Evolutionary conservation across 2,113 vertebrate species (phyloP).

Genomic region (Platycercus adscitus): DNA sequence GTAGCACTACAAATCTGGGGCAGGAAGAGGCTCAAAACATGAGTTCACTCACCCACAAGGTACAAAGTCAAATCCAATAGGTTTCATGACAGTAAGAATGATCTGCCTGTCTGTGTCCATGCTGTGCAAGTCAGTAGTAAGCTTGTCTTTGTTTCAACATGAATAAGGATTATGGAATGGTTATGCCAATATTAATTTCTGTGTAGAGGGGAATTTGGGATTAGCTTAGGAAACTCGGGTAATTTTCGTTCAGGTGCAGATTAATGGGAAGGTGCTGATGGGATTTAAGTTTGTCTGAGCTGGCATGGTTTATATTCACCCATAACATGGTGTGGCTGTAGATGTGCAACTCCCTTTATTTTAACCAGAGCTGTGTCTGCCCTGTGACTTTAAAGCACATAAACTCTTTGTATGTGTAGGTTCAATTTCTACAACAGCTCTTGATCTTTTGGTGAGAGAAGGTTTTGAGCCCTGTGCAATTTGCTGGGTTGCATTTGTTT

Average conservation of each 20-base stretch:
- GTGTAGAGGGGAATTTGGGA: background rate
- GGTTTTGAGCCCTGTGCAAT: background rate
- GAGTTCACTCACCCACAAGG: conserved; percentile 41
- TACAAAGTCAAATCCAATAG: conserved; percentile 16
- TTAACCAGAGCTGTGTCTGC: background rate
- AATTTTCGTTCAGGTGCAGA: conserved; percentile 12
- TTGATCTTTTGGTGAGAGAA: background rate
- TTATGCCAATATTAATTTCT: conserved; percentile 12
- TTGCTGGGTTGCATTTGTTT: background rate
- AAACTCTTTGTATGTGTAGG: background rate
- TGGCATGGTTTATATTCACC: background rate
- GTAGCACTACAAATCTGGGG: conserved; percentile 44
- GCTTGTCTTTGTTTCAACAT: conserved; percentile 41
- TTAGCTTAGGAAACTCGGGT: conserved; percentile 1
- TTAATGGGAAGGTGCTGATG: conserved; percentile 22
- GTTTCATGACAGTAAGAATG: background rate
- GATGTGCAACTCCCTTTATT: background rate
- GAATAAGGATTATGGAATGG: conserved; percentile 5
- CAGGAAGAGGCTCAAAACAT: conserved; percentile 41
- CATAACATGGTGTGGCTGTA: background rate
- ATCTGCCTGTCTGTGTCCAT: background rate
- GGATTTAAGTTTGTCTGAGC: background rate
- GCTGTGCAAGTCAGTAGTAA: conserved; percentile 6
- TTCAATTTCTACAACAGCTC: background rate
- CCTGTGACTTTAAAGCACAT: background rate